Evolutionary conservation across 1,140 invertebrate species (phyloP).

Genomic region (Pseudomyrmex flavicornis): DNA sequence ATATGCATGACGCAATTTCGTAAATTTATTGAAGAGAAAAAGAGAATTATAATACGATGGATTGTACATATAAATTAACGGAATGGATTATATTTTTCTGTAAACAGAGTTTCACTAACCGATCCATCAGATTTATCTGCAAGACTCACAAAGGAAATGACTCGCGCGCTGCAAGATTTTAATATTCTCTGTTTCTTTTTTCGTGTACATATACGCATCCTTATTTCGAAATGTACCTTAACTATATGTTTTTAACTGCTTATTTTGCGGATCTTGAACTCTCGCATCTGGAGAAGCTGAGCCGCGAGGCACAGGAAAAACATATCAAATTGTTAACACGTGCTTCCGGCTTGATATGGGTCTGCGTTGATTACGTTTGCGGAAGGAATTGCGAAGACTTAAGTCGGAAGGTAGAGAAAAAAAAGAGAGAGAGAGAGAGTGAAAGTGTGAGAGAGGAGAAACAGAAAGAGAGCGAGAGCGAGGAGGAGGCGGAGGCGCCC

Average conservation of each 20-base stretch:
- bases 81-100: constrained; percentile 20
- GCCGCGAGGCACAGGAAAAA: constrained; percentile 64
- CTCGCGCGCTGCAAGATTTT: constrained; percentile 14
- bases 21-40: not conserved
- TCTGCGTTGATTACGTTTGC: constrained; percentile 75
- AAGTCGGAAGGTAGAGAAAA: constrained; percentile 17
- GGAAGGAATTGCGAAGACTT: constrained; percentile 67
- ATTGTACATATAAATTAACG: constrained; percentile 23
- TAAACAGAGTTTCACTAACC: constrained; percentile 20
- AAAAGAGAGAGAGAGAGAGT: not conserved
- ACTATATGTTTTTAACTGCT: constrained; percentile 28
- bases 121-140: not conserved
- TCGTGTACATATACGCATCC: not conserved
- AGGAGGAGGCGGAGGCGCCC: constrained; percentile 55
- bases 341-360: constrained; percentile 75
- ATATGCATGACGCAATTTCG: not conserved
- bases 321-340: constrained; percentile 78
- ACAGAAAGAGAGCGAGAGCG: not conserved
- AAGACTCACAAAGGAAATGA: constrained; percentile 5
- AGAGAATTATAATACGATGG: not conserved
- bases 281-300: not conserved
- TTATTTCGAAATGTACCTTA: not conserved
- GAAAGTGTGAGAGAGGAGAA: constrained; percentile 23
- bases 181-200: constrained; percentile 1
- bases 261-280: constrained; percentile 24